Evolutionary conservation across 2,888 invertebrate genomes (phyloP).

Genomic region (Miltochrista miniata): DNA sequence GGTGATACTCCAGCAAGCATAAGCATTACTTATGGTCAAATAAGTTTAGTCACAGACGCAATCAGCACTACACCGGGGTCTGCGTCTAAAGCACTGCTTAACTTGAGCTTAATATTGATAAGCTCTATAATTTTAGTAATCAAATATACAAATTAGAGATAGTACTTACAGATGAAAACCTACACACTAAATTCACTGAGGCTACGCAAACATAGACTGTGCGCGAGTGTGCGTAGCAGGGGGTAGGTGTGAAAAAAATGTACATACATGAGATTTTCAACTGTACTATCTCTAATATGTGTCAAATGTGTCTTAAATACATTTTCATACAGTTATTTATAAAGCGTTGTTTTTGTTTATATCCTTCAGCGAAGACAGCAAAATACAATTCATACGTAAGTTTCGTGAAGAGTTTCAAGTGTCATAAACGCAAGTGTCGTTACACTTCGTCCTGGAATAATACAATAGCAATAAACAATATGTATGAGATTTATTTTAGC

Average conservation of each 20-base stretch:
- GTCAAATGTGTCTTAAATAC: no score
- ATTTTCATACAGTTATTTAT: no score
- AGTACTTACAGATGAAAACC: no score
- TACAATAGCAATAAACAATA: constrained; percentile 42
- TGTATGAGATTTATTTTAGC: no score
- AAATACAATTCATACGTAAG: constrained; percentile 23
- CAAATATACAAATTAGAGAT: no score
- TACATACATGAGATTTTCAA: no score
- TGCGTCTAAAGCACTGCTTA: not conserved
- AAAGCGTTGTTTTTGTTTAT: not conserved
- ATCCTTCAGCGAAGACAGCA: no score
- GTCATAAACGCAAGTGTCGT: constrained; percentile 38
- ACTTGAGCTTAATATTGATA: constrained; percentile 3
- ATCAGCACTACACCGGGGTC: not conserved
- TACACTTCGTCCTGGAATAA: constrained; percentile 20
- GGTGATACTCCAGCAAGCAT: not conserved
- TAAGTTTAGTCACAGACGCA: not conserved
- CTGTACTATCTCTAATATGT: no score
- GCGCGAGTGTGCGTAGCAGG: no score
- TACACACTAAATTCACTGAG: no score
- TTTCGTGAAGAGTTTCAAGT: constrained; percentile 23
- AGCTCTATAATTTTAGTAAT: not conserved
- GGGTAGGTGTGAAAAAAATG: no score
- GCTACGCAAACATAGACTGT: no score
- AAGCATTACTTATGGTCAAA: not conserved